Evolutionary conservation across 2,888 invertebrate species (phyloP).

Genomic region (Nysson spinosus): DNA sequence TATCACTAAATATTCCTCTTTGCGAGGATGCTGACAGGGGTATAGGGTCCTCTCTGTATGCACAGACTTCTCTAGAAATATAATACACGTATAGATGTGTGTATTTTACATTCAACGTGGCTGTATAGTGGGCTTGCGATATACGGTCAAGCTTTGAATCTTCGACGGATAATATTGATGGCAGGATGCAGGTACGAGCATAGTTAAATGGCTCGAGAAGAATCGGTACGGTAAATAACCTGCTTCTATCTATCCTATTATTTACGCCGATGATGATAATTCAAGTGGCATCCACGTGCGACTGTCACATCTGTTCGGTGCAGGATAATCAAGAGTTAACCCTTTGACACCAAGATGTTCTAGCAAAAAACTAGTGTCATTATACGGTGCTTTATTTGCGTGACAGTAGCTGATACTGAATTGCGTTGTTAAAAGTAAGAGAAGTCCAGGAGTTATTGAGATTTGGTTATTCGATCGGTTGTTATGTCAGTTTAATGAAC

Average conservation of each 20-base stretch:
- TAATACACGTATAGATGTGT: not conserved
- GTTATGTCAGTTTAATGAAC: too few species aligned
- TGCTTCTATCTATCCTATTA: slow-evolving; percentile 47
- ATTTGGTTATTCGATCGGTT: too few species aligned
- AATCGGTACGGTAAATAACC: slow-evolving; percentile 55
- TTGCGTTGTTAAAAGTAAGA: too few species aligned
- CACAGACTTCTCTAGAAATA: slow-evolving; percentile 5
- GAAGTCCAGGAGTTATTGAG: too few species aligned
- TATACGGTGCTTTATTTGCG: too few species aligned
- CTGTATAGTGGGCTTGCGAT: not conserved
- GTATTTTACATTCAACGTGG: not conserved
- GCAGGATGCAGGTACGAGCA: slow-evolving; percentile 67
- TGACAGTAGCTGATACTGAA: too few species aligned
- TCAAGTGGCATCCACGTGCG: slow-evolving; percentile 35
- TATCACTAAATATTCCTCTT: slow-evolving; percentile 75
- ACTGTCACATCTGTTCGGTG: not conserved
- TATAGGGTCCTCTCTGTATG: slow-evolving; percentile 24
- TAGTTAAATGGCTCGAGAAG: slow-evolving; percentile 55
- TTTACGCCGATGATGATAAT: slow-evolving; percentile 45
- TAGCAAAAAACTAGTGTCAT: too few species aligned
- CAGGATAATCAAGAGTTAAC: too few species aligned
- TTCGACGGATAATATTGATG: slow-evolving; percentile 76
- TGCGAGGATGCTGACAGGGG: slow-evolving; percentile 70
- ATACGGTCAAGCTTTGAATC: slow-evolving; percentile 62
- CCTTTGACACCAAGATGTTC: too few species aligned